Evolutionary conservation across 2,113 vertebrate species (phyloP).

Genomic region (Urocitellus parryii): DNA sequence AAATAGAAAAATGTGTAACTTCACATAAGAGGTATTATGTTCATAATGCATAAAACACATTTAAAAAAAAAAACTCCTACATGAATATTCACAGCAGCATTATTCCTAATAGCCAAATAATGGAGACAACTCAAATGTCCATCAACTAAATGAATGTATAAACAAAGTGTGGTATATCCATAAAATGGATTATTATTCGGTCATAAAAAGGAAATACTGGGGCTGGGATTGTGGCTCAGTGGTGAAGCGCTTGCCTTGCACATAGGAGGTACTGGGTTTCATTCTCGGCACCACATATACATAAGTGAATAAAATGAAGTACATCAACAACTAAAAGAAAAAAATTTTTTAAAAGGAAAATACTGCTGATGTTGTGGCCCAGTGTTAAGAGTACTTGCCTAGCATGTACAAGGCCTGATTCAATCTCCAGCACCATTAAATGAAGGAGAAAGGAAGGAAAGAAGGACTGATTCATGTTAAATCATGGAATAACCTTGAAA

Average conservation of each 20-base stretch:
- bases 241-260: background rate
- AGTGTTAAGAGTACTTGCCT: background rate
- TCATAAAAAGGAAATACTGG: background rate
- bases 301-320: too few species aligned
- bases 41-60: background rate
- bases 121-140: background rate
- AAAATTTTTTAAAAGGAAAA: background rate
- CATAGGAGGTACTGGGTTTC: too few species aligned
- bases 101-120: background rate
- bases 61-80: background rate
- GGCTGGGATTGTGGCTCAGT: background rate
- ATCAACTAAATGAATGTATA: background rate
- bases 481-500: slow-evolving; percentile 12
- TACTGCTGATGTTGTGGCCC: background rate
- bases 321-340: too few species aligned
- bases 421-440: background rate
- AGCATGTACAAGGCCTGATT: background rate
- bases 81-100: background rate
- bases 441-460: background rate
- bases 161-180: background rate
- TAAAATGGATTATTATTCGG: background rate
- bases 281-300: too few species aligned
- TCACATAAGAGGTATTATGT: background rate
- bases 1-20: background rate
- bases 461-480: background rate